Conservation (phyloP, 2,888 invertebrate genomes). For the Chydorus sphaericus region DNA sequence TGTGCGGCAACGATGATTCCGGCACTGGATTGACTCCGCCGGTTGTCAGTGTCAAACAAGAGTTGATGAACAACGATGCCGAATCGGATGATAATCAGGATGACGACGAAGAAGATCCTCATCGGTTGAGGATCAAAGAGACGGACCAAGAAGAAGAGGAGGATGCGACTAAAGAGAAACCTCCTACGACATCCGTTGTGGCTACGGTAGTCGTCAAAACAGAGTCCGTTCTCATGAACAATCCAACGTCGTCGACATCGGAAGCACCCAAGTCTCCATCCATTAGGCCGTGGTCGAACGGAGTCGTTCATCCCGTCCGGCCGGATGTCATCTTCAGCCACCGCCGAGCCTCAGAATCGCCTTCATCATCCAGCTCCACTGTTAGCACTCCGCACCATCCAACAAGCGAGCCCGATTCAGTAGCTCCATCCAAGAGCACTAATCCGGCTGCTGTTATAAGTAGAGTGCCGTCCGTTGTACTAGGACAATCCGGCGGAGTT, state of each 20-base stretch:
- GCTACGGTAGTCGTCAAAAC: slow-evolving; percentile 14
- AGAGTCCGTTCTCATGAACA: slow-evolving; percentile 12
- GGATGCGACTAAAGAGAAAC: too few species aligned
- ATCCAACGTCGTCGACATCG: slow-evolving; percentile 18
- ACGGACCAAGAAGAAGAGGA: background rate
- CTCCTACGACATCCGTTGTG: too few species aligned
- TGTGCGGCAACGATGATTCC: background rate
- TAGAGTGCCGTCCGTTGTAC: slow-evolving; percentile 74
- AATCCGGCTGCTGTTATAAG: too few species aligned
- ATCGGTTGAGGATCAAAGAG: background rate
- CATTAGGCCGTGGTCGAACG: background rate
- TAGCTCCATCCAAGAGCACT: too few species aligned
- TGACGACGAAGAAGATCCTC: background rate
- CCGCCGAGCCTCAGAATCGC: background rate
- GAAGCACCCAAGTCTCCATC: slow-evolving; percentile 8
- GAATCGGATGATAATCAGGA: background rate
- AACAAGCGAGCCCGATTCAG: background rate
- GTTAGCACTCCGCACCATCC: background rate
- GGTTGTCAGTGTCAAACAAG: background rate
- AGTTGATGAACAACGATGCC: too few species aligned
- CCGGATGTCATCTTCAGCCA: slow-evolving; percentile 2
- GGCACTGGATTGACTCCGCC: background rate
- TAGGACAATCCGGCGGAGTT: slow-evolving; percentile 70
- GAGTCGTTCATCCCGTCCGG: background rate
- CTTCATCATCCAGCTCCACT: background rate